Evolutionary conservation across 2,797 vertebrate species (phyloP).

Genomic region (Epinephelus coioides): DNA sequence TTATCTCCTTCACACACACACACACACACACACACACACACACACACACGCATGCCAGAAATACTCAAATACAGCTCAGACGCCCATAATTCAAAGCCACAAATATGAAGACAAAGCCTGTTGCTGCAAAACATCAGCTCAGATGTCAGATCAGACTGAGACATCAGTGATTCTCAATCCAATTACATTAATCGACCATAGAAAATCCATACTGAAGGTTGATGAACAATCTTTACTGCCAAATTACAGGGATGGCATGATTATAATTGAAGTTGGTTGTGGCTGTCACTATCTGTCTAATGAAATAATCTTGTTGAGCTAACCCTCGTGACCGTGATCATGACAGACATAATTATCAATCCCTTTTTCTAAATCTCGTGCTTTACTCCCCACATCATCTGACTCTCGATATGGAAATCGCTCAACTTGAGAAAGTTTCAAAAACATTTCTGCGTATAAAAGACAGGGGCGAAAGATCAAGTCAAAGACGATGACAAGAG

Average conservation of each 20-base stretch:
- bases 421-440: conserved; percentile 3
- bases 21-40: neutral
- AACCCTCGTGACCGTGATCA: conserved; percentile 74
- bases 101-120: conserved; percentile 44
- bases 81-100: conserved; percentile 23
- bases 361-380: conserved; percentile 35
- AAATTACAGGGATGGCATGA: conserved; percentile 80
- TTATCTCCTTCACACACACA: neutral
- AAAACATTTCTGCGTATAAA: conserved; percentile 6
- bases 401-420: neutral
- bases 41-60: neutral
- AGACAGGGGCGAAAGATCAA: conserved; percentile 16
- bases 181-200: conserved; percentile 82
- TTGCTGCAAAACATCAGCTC: conserved; percentile 51
- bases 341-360: conserved; percentile 70
- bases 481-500: conserved; percentile 26
- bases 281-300: conserved; percentile 77
- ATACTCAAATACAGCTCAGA: conserved; percentile 8
- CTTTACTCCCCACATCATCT: conserved; percentile 31
- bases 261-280: conserved; percentile 83
- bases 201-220: conserved; percentile 80
- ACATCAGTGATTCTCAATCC: conserved; percentile 83
- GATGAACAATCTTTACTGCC: conserved; percentile 83
- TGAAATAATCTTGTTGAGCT: conserved; percentile 82
- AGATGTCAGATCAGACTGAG: conserved; percentile 67